Evolutionary conservation across 2,113 vertebrate genomes (phyloP).

Genomic region (Sylvicapra grimmia): DNA sequence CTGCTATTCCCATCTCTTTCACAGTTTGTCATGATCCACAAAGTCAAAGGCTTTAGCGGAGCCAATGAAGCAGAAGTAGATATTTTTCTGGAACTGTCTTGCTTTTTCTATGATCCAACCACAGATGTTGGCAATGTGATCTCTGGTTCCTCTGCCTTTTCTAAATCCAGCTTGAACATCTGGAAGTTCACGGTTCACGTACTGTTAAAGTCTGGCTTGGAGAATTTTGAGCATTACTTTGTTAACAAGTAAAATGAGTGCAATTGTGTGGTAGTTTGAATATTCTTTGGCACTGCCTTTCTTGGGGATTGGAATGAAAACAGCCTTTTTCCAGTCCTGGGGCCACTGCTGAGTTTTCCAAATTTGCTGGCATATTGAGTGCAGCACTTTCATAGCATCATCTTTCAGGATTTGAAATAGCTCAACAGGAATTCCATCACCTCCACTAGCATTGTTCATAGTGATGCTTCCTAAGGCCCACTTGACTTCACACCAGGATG

Average conservation of each 20-base stretch:
- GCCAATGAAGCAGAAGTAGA: not conserved
- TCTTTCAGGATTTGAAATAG: not conserved
- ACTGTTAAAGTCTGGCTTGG: not conserved
- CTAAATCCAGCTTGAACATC: not conserved
- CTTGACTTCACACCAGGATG: not conserved
- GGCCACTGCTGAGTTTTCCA: not conserved
- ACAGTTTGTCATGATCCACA: not conserved
- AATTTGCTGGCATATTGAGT: not conserved
- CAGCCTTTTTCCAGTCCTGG: not conserved
- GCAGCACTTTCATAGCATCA: not conserved
- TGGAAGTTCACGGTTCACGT: fast-evolving
- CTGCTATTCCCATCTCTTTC: not conserved
- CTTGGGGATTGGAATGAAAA: not conserved
- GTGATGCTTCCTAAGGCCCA: not conserved
- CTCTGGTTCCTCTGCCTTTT: not conserved
- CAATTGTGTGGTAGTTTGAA: not conserved
- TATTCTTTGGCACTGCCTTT: not conserved
- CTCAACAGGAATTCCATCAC: not conserved
- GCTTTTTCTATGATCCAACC: not conserved
- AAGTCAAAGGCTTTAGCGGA: not conserved
- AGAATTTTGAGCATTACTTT: not conserved
- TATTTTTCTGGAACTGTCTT: not conserved
- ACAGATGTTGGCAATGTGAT: not conserved
- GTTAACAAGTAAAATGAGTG: not conserved
- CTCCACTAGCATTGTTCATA: not conserved